A percentile compares a stretch with the other conserved stretches of the same genome.
Conservation (phyloP, 2,888 invertebrate genomes). For the Stenotaenia linearis region DNA sequence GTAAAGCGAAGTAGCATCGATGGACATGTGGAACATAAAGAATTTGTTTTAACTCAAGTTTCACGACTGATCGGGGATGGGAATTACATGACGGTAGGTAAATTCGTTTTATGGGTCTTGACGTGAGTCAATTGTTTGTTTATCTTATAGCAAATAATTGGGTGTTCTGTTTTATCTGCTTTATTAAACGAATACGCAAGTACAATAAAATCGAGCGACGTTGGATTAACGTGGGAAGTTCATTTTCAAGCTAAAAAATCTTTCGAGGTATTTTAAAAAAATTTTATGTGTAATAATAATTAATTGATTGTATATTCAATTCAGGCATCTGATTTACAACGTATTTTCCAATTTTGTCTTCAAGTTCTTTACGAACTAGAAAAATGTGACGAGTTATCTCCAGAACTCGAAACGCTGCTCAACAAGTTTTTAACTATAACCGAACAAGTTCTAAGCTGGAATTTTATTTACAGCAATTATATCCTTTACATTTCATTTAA, state of each 20-base stretch:
- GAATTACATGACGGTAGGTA: constrained; percentile 57
- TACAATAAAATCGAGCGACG: constrained; percentile 76
- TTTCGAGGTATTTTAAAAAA: constrained; percentile 59
- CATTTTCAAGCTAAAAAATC: constrained; percentile 76
- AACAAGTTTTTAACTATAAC: constrained; percentile 68
- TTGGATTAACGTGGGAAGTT: constrained; percentile 80
- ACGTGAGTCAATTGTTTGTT: constrained; percentile 36
- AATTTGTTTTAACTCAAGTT: constrained; percentile 64
- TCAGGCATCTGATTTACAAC: constrained; percentile 63
- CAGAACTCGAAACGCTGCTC: constrained; percentile 56
- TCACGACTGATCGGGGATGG: constrained; percentile 67
- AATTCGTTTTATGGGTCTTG: background rate
- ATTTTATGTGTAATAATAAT: background rate
- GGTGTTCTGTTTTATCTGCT: constrained; percentile 74
- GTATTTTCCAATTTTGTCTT: constrained; percentile 69
- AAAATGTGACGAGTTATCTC: constrained; percentile 49
- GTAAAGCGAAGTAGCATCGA: constrained; percentile 76
- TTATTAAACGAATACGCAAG: constrained; percentile 84
- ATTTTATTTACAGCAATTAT: constrained; percentile 61
- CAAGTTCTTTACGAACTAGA: constrained; percentile 58
- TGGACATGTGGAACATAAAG: constrained; percentile 63
- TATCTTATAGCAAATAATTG: constrained; percentile 63
- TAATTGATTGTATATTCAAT: constrained; percentile 36
- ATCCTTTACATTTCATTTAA: constrained; percentile 53
- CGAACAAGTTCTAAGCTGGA: constrained; percentile 75